Conservation (phyloP, 2,888 invertebrate species). For the Halocaridina rubra region DNA sequence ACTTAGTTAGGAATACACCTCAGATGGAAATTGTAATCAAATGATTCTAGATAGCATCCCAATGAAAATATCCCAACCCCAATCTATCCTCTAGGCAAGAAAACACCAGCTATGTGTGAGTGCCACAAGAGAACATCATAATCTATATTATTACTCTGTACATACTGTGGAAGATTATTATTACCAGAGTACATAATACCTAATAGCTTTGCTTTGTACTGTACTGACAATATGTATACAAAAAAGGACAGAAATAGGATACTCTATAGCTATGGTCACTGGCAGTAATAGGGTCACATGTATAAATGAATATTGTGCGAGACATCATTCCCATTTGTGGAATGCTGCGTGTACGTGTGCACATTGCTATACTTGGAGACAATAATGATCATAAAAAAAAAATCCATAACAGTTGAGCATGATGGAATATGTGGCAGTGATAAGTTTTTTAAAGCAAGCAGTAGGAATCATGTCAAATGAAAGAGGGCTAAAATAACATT, state of each 20-base stretch:
- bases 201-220: too few species aligned
- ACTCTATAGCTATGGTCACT: conserved; percentile 40
- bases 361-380: conserved; percentile 39
- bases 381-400: too few species aligned
- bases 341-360: conserved; percentile 32
- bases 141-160: conserved; percentile 24
- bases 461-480: conserved; percentile 11
- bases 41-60: too few species aligned
- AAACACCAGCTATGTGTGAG: neutral
- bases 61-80: too few species aligned
- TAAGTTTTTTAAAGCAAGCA: conserved; percentile 25
- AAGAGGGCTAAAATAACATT: neutral
- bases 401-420: conserved; percentile 52
- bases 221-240: conserved; percentile 58
- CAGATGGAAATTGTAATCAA: too few species aligned
- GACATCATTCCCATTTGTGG: conserved; percentile 17
- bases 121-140: conserved; percentile 5
- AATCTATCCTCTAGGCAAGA: too few species aligned
- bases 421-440: conserved; percentile 49
- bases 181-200: too few species aligned
- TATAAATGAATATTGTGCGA: neutral
- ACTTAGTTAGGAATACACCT: too few species aligned
- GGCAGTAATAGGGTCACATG: conserved; percentile 38
- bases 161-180: conserved; percentile 44
- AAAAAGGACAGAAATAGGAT: conserved; percentile 48